Evolutionary conservation across 2,888 invertebrate species (phyloP).

Genomic region (Gnatocerus cornutus): DNA sequence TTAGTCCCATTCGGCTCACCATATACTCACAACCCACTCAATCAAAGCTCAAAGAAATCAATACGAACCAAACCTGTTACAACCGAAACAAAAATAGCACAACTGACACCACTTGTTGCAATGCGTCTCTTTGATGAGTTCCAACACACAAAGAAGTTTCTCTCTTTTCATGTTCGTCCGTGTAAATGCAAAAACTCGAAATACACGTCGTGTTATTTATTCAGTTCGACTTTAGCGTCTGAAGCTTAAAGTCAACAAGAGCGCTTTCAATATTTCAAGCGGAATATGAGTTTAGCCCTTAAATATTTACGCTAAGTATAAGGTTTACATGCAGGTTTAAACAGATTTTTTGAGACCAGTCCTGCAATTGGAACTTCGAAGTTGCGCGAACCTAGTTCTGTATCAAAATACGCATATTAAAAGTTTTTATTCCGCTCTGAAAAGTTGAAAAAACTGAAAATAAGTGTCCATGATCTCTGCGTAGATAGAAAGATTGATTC

Average conservation of each 20-base stretch:
- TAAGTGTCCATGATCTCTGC: slow-evolving; percentile 20
- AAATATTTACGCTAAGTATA: slow-evolving; percentile 27
- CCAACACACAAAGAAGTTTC: neutral
- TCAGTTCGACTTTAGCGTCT: slow-evolving; percentile 5
- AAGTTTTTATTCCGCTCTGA: neutral
- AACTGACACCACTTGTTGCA: slow-evolving; percentile 28
- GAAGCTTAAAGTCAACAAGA: slow-evolving; percentile 14
- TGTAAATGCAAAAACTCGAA: slow-evolving; percentile 9
- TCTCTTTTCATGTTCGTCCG: neutral
- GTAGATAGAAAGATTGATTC: slow-evolving; percentile 29
- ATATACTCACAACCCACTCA: neutral
- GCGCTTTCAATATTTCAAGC: slow-evolving; percentile 11
- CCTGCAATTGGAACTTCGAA: neutral
- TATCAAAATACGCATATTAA: no score
- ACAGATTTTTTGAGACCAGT: slow-evolving; percentile 2
- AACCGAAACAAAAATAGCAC: slow-evolving; percentile 23
- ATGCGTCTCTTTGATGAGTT: slow-evolving; percentile 8
- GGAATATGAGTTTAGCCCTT: slow-evolving; percentile 14
- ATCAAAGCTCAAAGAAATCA: slow-evolving; percentile 16
- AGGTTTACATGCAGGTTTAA: slow-evolving; percentile 10
- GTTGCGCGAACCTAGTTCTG: neutral
- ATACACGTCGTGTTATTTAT: slow-evolving; percentile 18
- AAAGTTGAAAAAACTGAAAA: neutral
- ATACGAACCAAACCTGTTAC: slow-evolving; percentile 10
- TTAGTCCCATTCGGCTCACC: neutral